Percentiles rank a stretch among this genome's conserved stretches.
Evolutionary conservation across 2,797 vertebrate genomes (phyloP).

Genomic region (Neomorphus geoffroyi): DNA sequence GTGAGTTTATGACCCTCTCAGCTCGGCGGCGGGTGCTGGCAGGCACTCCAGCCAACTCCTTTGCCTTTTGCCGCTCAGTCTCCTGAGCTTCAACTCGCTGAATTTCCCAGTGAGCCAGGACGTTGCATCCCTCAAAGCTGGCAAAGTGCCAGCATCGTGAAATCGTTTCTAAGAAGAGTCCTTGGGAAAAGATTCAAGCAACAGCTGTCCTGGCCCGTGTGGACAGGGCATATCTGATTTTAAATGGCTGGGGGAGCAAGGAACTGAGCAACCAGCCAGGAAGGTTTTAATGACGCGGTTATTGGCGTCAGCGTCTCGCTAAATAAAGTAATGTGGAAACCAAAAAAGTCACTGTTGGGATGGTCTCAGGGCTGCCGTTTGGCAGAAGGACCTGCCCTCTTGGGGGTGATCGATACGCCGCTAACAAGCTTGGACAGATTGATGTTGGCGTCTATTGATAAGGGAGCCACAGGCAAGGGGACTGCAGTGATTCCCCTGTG

Average conservation of each 20-base stretch:
- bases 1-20: no score
- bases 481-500: neutral
- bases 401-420: rapidly evolving
- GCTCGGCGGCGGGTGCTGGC: neutral
- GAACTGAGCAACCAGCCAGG: neutral
- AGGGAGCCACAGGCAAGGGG: neutral
- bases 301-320: neutral
- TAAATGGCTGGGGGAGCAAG: neutral
- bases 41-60: rapidly evolving
- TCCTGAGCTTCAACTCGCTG: neutral
- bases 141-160: neutral
- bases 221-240: neutral
- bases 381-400: neutral
- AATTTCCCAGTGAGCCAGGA: neutral
- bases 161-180: neutral
- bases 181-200: neutral
- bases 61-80: neutral
- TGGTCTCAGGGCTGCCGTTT: neutral
- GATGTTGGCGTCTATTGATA: rapidly evolving
- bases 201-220: neutral
- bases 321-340: neutral
- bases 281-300: neutral
- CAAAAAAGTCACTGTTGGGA: neutral
- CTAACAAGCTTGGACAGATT: neutral
- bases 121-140: neutral